Conservation (phyloP, 2,888 invertebrate genomes). For the Choristoneura rosaceana region DNA sequence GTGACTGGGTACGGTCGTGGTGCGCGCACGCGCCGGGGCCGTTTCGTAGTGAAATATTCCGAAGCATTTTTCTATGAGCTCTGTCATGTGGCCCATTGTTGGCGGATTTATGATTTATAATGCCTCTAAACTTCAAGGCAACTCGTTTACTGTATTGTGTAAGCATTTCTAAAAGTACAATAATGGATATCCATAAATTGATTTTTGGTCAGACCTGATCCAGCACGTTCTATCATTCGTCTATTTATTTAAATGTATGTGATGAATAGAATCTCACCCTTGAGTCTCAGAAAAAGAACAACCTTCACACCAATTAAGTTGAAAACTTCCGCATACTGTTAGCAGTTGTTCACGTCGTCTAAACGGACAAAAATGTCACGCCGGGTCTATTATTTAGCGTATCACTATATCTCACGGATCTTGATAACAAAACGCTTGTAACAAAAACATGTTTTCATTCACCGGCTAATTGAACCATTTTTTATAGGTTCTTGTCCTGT, state of each 20-base stretch:
- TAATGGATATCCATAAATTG: constrained; percentile 44
- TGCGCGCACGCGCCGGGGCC: constrained; percentile 78
- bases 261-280: constrained; percentile 67
- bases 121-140: constrained; percentile 70
- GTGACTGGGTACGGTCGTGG: constrained; percentile 73
- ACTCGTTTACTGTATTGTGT: constrained; percentile 53
- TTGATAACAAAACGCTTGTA: constrained; percentile 45
- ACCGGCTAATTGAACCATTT: constrained; percentile 25
- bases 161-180: constrained; percentile 50
- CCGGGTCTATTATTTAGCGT: constrained; percentile 49
- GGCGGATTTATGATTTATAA: constrained; percentile 75
- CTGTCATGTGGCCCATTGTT: constrained; percentile 77
- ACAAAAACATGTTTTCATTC: constrained; percentile 32
- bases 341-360: constrained; percentile 49
- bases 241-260: constrained; percentile 54
- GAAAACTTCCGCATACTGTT: constrained; percentile 61
- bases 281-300: constrained; percentile 56
- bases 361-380: constrained; percentile 56
- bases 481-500: constrained; percentile 47
- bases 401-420: constrained; percentile 52
- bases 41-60: constrained; percentile 67
- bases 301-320: constrained; percentile 63
- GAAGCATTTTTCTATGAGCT: constrained; percentile 65
- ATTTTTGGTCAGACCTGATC: constrained; percentile 19
- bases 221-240: constrained; percentile 13